Conservation (phyloP, 2,797 vertebrate species). For the Eulemur coronatus region DNA sequence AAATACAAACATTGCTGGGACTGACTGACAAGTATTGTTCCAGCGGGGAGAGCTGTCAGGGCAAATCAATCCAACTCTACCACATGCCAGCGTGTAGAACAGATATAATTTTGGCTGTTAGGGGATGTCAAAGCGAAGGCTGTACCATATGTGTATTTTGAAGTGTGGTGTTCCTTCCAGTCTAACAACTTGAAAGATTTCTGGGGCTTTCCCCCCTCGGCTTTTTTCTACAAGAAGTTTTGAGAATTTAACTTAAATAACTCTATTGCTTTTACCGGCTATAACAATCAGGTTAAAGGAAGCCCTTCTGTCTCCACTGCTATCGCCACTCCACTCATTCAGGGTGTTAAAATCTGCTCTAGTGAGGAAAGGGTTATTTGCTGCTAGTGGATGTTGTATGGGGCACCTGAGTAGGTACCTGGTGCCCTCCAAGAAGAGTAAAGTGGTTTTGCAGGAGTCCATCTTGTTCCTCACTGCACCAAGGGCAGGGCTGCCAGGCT, state of each 20-base stretch:
- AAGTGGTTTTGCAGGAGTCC: neutral
- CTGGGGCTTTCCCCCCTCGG: conserved; percentile 43
- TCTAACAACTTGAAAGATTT: conserved; percentile 67
- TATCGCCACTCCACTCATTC: neutral
- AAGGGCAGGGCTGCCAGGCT: neutral
- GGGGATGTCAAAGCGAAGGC: conserved; percentile 64
- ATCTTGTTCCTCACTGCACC: neutral
- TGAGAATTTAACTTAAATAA: conserved; percentile 37
- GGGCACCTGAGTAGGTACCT: neutral
- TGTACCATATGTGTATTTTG: conserved; percentile 66
- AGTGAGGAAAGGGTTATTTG: neutral
- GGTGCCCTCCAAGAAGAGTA: neutral
- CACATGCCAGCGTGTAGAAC: conserved; percentile 68
- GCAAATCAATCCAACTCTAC: conserved; percentile 70
- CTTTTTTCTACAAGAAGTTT: conserved; percentile 54
- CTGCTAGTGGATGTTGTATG: neutral
- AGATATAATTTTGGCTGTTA: conserved; percentile 67
- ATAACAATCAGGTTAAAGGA: neutral
- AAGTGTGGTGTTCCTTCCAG: conserved; percentile 67
- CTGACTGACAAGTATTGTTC: conserved; percentile 68
- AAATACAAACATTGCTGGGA: conserved; percentile 64
- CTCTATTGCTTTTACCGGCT: neutral
- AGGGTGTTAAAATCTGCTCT: neutral
- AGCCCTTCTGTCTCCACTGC: neutral
- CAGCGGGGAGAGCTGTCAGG: conserved; percentile 66